Percentiles rank a stretch among this genome's conserved stretches.
Evolutionary conservation across 2,797 vertebrate genomes (phyloP).

Genomic region (Tokudaia muenninki): DNA sequence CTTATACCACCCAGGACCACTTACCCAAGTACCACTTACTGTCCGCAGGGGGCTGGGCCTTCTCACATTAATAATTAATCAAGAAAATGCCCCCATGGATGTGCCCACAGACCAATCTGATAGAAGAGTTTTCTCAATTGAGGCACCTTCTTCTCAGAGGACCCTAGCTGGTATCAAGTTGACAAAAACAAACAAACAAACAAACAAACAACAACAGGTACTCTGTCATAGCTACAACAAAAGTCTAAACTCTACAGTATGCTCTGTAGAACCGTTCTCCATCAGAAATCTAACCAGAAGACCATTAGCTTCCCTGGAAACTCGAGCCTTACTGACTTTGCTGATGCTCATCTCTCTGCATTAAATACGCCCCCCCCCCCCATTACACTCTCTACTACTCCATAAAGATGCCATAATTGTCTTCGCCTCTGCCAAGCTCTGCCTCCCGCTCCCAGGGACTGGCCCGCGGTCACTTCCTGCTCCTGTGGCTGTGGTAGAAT

Average conservation of each 20-base stretch:
- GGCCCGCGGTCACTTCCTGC: too few relatives aligned
- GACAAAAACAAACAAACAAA: neutral
- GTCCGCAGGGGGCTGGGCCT: too few relatives aligned
- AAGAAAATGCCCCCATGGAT: neutral
- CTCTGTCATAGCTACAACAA: neutral
- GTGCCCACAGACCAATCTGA: neutral
- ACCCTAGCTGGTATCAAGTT: neutral
- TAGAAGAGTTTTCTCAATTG: neutral
- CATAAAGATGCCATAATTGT: neutral
- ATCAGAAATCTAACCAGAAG: neutral
- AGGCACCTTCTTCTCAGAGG: neutral
- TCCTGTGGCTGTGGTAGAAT: neutral
- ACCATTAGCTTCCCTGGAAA: accelerated
- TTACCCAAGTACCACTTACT: neutral
- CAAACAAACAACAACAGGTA: neutral
- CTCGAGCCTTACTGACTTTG: neutral
- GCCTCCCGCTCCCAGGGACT: neutral
- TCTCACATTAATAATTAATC: neutral
- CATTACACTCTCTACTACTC: neutral
- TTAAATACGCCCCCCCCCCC: neutral
- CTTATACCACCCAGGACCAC: neutral
- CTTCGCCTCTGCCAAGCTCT: neutral
- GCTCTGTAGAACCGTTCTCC: neutral
- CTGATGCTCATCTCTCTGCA: neutral
- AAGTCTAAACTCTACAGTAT: neutral